A percentile compares a stretch with the other conserved stretches of the same genome.
Conservation (phyloP, 64 coral and sea anemone species). For the Montipora capricornis region DNA sequence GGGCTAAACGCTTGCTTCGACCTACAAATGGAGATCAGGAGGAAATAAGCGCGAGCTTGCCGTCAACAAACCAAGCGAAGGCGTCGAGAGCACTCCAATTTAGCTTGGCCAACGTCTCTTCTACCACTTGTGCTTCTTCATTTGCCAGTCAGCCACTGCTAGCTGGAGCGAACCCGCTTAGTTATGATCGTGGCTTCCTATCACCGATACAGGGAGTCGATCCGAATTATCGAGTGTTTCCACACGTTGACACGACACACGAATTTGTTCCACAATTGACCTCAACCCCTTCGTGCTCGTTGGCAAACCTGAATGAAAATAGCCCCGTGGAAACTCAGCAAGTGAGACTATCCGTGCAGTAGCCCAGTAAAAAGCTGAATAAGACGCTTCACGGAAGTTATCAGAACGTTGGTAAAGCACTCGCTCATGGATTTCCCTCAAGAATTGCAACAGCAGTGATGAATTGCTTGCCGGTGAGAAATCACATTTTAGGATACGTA, state of each 20-base stretch:
- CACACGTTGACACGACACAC: background rate
- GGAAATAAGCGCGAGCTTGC: background rate
- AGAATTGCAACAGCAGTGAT: slow-evolving; percentile 71
- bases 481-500: slow-evolving; percentile 23
- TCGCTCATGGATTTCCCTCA: slow-evolving; percentile 60
- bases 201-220: background rate
- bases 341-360: slow-evolving; percentile 25
- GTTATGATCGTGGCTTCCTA: background rate
- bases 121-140: slow-evolving; percentile 18
- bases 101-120: background rate
- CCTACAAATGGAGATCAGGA: background rate
- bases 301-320: background rate
- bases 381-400: slow-evolving; percentile 18
- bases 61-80: slow-evolving; percentile 1
- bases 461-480: slow-evolving; percentile 70
- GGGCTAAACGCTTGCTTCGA: background rate
- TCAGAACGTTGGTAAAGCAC: slow-evolving; percentile 67
- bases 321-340: background rate
- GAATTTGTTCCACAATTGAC: background rate
- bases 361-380: slow-evolving; percentile 49
- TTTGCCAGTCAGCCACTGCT: background rate
- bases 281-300: background rate
- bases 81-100: slow-evolving; percentile 10
- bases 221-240: background rate
- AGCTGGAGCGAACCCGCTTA: background rate